phyloP scores from a whole-genome alignment of 2,888 invertebrate genomes.

The Eilema griseolum region DNA sequence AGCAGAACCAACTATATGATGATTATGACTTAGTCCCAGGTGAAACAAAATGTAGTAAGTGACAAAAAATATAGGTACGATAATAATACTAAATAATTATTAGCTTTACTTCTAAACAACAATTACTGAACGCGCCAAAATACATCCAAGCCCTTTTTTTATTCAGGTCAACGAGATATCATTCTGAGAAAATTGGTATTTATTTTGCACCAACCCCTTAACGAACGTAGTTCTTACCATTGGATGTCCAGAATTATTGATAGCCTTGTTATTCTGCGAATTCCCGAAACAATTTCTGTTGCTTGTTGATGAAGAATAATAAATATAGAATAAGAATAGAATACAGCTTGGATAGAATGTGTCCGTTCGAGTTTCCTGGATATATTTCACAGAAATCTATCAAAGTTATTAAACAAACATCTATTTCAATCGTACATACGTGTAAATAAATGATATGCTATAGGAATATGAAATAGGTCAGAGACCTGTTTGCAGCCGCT shows the following conservation, averaged over 20 bases:
- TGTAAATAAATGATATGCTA: neutral
- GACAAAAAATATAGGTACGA: too few species aligned
- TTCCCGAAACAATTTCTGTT: neutral
- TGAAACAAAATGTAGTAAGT: too few species aligned
- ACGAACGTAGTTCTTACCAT: neutral
- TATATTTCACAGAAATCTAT: neutral
- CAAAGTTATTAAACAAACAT: neutral
- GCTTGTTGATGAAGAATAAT: neutral
- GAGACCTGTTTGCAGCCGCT: neutral
- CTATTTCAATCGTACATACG: neutral
- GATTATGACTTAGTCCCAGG: too few species aligned
- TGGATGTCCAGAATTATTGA: neutral
- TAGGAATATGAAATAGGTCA: neutral
- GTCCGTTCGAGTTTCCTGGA: neutral
- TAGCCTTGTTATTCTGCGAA: constrained; percentile 1
- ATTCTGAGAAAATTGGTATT: neutral
- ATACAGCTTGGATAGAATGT: neutral
- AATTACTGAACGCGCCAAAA: neutral
- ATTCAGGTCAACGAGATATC: neutral
- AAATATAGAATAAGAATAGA: neutral
- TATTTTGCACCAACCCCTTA: neutral
- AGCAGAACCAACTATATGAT: too few species aligned
- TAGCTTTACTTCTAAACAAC: neutral
- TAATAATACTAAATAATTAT: too few species aligned
- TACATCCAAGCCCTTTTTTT: neutral